phyloP scores from a whole-genome alignment of 2,888 invertebrate species.

The Meghimatium bilineatum region DNA sequence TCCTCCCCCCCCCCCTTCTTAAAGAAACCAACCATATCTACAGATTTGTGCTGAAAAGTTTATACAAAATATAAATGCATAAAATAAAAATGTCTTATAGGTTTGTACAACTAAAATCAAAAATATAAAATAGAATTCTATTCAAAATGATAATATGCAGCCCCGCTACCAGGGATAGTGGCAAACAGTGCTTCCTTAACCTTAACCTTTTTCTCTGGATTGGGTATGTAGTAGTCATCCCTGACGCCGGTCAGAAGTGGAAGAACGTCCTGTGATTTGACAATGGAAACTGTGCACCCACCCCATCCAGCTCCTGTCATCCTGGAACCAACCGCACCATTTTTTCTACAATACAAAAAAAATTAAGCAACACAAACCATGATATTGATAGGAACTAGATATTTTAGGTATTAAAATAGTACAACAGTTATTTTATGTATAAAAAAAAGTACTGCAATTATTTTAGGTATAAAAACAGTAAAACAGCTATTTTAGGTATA shows the following conservation, averaged over 20 bases:
- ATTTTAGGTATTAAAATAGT: not conserved
- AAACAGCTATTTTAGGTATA: no score
- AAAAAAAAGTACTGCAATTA: no score
- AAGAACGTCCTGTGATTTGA: slow-evolving; percentile 81
- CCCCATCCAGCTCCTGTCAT: slow-evolving; percentile 99
- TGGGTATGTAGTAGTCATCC: slow-evolving; percentile 83
- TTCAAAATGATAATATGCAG: slow-evolving; percentile 65
- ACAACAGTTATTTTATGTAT: no score
- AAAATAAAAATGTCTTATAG: no score
- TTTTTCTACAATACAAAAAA: slow-evolving; percentile 59
- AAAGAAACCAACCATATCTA: no score
- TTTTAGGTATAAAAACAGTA: no score
- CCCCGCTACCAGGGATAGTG: slow-evolving; percentile 80
- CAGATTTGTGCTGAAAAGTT: not conserved
- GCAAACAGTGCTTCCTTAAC: slow-evolving; percentile 84
- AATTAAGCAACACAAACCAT: not conserved
- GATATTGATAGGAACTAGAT: not conserved
- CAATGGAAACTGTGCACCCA: slow-evolving; percentile 93
- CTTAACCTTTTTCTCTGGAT: slow-evolving; percentile 79
- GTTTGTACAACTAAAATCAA: no score
- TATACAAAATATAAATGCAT: no score
- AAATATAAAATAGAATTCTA: not conserved
- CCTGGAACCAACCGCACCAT: slow-evolving; percentile 88
- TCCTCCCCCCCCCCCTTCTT: no score
- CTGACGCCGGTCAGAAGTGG: slow-evolving; percentile 84